These are phyloP conservation scores for Myotis vivesi DNA, from an alignment of 2,797 vertebrate genomes.

Conservation along the genomic window DNA sequence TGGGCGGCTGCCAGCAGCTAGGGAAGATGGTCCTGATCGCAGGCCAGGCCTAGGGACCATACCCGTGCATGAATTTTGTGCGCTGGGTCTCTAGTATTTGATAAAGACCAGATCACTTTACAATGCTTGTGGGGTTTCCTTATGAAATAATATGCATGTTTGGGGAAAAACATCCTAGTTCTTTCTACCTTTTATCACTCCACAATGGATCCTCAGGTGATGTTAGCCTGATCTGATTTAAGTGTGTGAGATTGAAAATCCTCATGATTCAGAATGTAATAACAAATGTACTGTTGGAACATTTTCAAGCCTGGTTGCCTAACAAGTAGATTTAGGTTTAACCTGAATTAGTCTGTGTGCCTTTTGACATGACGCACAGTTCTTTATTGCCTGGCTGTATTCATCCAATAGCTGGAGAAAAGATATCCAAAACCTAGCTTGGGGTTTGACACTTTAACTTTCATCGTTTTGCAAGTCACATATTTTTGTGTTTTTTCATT, in stretches of 20 bases:
- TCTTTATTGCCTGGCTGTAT: background rate
- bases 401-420: background rate
- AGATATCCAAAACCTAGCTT: background rate
- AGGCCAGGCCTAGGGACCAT: no score
- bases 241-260: background rate
- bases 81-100: background rate
- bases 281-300: background rate
- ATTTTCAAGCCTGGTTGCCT: background rate
- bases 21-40: no score
- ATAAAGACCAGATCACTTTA: background rate
- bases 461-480: background rate
- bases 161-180: background rate
- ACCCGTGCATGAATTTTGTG: no score
- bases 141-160: background rate
- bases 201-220: background rate
- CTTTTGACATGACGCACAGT: background rate
- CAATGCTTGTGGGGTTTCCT: background rate
- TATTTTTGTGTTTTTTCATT: background rate
- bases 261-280: background rate
- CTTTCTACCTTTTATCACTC: background rate
- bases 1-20: no score
- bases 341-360: background rate
- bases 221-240: background rate
- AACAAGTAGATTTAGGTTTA: background rate
- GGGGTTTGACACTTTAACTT: background rate